phyloP scores from a whole-genome alignment of 2,797 vertebrate species.

The Anisognathus igniventris region DNA sequence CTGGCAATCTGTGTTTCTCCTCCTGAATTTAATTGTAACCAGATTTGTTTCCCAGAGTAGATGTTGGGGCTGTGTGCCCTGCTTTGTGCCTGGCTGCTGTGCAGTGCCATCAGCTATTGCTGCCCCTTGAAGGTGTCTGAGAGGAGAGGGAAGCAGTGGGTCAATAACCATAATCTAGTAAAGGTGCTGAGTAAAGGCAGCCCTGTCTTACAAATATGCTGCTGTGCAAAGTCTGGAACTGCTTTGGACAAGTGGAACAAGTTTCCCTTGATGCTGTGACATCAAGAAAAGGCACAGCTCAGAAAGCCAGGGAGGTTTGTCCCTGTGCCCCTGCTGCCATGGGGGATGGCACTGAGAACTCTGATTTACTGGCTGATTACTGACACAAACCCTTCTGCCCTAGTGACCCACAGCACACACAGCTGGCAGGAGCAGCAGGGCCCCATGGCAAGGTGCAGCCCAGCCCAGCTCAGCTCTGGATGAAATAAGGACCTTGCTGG shows the following conservation, averaged over 20 bases:
- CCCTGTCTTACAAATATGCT: background rate
- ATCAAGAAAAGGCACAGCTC: background rate
- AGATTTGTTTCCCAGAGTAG: background rate
- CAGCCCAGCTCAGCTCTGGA: slow-evolving; percentile 66
- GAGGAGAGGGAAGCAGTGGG: background rate
- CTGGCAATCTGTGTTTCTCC: background rate
- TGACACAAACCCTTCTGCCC: slow-evolving; percentile 37
- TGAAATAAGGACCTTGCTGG: slow-evolving; percentile 66
- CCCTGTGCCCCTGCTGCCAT: background rate
- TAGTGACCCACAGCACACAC: slow-evolving; percentile 11
- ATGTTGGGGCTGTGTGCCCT: background rate
- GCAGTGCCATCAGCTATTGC: background rate
- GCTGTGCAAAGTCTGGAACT: background rate
- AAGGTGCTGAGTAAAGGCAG: background rate
- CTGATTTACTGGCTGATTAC: background rate
- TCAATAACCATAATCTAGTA: background rate
- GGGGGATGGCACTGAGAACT: background rate
- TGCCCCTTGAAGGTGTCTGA: background rate
- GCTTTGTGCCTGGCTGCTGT: background rate
- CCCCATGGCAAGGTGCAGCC: slow-evolving; percentile 76
- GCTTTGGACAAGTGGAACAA: background rate
- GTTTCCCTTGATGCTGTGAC: background rate
- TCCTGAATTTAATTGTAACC: background rate
- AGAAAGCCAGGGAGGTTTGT: background rate
- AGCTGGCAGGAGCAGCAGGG: slow-evolving; percentile 40